Conservation (phyloP, 2,888 invertebrate species). For the Rhorus exstirpatorius region DNA sequence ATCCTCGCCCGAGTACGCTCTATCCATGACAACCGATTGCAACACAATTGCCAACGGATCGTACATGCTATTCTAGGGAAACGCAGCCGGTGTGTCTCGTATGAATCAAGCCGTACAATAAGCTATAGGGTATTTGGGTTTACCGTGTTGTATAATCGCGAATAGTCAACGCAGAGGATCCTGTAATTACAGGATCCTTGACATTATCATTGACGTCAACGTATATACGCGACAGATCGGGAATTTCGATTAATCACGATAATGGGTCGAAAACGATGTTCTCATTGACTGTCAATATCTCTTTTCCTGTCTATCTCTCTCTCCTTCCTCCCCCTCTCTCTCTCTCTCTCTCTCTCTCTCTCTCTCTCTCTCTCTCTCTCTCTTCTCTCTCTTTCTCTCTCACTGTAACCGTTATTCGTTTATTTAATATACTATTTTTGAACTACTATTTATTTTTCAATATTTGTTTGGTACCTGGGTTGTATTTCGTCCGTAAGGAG, state of each 20-base stretch:
- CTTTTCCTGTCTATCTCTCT: not conserved
- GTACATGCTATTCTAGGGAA: constrained; percentile 9
- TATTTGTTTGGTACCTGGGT: too few relatives aligned
- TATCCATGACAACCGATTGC: constrained; percentile 74
- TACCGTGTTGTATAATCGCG: constrained; percentile 17
- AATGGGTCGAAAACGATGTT: constrained; percentile 4
- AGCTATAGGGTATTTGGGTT: constrained; percentile 14
- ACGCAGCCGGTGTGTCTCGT: constrained; percentile 4
- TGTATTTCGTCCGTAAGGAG: too few relatives aligned
- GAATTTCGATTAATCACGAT: constrained; percentile 35
- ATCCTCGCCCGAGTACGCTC: constrained; percentile 55
- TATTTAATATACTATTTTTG: not conserved
- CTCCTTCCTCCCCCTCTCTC: not conserved
- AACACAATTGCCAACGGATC: constrained; percentile 66
- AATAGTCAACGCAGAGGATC: not conserved
- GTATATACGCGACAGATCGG: constrained; percentile 13
- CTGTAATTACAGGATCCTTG: not conserved
- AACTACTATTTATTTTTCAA: not conserved
- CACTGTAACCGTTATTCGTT: not conserved
- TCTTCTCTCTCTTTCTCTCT: too few relatives aligned
- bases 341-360: not conserved
- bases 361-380: not conserved
- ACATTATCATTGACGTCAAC: constrained; percentile 36
- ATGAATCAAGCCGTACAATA: constrained; percentile 15
- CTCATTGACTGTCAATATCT: not conserved